Percentiles rank a stretch among this genome's conserved stretches.
Conservation (phyloP, 2,888 invertebrate species). For the Cryptocheilus praepositus region DNA sequence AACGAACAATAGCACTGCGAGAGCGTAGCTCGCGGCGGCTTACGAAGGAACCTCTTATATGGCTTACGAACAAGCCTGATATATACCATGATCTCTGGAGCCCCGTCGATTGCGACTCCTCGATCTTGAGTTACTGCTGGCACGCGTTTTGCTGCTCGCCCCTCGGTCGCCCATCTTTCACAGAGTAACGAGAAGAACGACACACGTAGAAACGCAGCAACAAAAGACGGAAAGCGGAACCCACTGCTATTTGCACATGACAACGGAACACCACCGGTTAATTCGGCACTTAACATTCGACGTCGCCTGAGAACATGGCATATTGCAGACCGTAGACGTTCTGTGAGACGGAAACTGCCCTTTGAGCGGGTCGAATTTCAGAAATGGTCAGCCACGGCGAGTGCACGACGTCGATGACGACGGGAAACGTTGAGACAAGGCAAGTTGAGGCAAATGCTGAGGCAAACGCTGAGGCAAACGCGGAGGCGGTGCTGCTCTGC, state of each 20-base stretch:
- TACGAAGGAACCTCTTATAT: no score
- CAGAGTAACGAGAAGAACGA: background rate
- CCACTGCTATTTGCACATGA: conserved; percentile 31
- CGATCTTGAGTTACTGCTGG: conserved; percentile 66
- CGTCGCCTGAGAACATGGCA: background rate
- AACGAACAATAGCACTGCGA: no score
- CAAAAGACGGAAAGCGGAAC: no score
- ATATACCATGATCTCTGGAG: conserved; percentile 68
- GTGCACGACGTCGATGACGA: background rate
- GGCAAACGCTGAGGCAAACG: no score
- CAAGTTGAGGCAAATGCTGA: no score
- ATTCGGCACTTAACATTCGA: background rate
- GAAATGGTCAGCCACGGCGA: background rate
- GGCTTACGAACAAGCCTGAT: no score
- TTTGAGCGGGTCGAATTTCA: conserved; percentile 61
- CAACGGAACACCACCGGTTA: no score
- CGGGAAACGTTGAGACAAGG: no score
- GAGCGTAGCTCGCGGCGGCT: no score
- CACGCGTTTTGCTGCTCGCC: conserved; percentile 59
- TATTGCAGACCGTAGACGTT: conserved; percentile 5
- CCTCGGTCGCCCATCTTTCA: conserved; percentile 62
- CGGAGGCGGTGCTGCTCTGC: no score
- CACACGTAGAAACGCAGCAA: background rate
- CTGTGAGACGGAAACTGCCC: background rate
- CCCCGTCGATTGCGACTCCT: conserved; percentile 68